Evolutionary conservation across 2,113 vertebrate genomes (phyloP).

Genomic region (Mesoclemmys tuberculata): DNA sequence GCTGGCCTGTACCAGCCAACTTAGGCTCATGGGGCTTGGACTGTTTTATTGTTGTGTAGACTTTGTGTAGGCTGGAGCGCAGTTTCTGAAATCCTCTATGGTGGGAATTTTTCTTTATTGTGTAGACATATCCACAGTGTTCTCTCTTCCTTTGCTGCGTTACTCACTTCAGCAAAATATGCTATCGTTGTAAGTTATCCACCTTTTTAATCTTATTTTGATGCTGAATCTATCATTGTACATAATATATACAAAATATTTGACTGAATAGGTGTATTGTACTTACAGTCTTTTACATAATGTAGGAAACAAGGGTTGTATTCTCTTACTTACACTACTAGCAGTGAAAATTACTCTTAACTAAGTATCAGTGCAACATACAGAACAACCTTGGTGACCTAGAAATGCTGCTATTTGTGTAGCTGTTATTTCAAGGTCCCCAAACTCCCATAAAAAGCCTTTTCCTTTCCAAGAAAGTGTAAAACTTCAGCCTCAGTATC

Average conservation of each 20-base stretch:
- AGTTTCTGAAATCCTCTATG: no score
- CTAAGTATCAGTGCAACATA: background rate
- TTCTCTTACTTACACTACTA: background rate
- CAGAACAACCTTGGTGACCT: background rate
- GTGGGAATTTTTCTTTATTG: no score
- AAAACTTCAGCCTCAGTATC: background rate
- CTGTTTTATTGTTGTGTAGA: no score
- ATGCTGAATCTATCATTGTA: rapidly evolving
- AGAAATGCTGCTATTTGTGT: background rate
- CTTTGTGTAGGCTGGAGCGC: no score
- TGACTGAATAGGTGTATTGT: background rate
- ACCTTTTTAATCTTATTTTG: background rate
- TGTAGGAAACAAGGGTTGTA: background rate
- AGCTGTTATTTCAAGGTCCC: background rate
- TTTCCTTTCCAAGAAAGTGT: background rate
- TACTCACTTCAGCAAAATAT: no score
- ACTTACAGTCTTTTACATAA: background rate
- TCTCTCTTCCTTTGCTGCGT: background rate
- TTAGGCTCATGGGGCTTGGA: no score
- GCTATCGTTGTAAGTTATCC: no score
- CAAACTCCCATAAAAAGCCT: background rate
- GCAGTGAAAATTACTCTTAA: background rate
- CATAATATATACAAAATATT: background rate
- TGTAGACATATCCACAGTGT: background rate
- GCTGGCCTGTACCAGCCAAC: no score